phyloP scores from a whole-genome alignment of 2,113 vertebrate genomes.

The Odontesthes bonariensis region DNA sequence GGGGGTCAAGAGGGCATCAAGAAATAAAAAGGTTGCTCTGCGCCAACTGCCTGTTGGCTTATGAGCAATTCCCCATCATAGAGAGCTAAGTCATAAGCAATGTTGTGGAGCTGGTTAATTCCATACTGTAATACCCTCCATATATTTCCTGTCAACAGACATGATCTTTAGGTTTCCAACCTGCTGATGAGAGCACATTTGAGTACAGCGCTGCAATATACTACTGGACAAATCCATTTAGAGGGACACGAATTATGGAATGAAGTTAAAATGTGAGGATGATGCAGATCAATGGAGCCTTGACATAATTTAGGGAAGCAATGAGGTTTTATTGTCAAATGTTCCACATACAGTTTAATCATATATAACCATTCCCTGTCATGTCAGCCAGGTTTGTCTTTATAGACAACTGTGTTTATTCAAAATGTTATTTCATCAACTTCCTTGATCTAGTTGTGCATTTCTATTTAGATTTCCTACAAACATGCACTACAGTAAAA shows the following conservation, averaged over 20 bases:
- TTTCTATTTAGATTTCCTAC: background rate
- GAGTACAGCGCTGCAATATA: conserved; percentile 39
- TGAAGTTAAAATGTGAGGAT: conserved; percentile 46
- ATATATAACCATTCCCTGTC: conserved; percentile 28
- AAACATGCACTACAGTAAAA: too few relatives aligned
- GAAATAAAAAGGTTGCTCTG: conserved; percentile 55
- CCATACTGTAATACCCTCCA: conserved; percentile 63
- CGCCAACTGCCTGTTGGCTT: conserved; percentile 49
- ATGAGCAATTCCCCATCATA: conserved; percentile 42
- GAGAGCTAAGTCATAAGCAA: conserved; percentile 55
- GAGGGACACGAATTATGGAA: conserved; percentile 43
- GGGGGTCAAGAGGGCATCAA: conserved; percentile 58
- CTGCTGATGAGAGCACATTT: conserved; percentile 73
- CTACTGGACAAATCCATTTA: conserved; percentile 54
- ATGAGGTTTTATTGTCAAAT: conserved; percentile 40
- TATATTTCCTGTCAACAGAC: conserved; percentile 70
- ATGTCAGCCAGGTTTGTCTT: background rate
- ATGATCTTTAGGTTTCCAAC: conserved; percentile 63
- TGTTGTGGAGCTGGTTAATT: conserved; percentile 73
- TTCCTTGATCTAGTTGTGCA: background rate
- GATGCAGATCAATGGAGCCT: conserved; percentile 49
- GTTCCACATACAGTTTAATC: conserved; percentile 27
- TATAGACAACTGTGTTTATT: background rate
- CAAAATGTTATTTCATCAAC: background rate
- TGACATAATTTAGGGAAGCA: conserved; percentile 26